These are phyloP conservation scores for Luperina nickerlii DNA, from an alignment of 2,888 invertebrate species.

Conservation along the genomic window DNA sequence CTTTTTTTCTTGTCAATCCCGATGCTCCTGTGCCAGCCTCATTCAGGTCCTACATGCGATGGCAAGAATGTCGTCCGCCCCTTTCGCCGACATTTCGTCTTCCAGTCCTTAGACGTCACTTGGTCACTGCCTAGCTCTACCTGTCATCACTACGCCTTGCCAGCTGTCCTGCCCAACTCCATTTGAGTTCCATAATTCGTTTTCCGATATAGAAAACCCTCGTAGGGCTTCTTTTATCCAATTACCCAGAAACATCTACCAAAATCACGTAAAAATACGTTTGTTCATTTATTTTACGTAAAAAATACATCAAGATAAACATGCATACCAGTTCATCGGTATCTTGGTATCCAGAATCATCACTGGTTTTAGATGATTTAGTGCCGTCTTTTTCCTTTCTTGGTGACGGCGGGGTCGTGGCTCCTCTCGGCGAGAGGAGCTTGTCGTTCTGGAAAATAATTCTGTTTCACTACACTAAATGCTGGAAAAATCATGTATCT, in stretches of 20 bases:
- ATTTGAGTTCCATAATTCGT: neutral
- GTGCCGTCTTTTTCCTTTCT: slow-evolving; percentile 16
- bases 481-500: neutral
- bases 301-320: neutral
- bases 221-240: neutral
- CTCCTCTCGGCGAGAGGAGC: neutral
- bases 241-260: neutral
- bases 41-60: too few relatives aligned
- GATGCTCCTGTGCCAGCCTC: too few relatives aligned
- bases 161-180: neutral
- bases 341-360: slow-evolving; percentile 82
- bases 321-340: slow-evolving; percentile 68
- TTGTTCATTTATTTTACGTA: neutral
- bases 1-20: neutral
- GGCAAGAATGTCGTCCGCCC: neutral
- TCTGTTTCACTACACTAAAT: slow-evolving; percentile 30
- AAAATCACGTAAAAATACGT: neutral
- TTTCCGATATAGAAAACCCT: neutral
- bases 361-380: slow-evolving; percentile 65
- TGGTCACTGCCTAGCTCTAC: neutral
- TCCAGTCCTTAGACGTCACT: neutral
- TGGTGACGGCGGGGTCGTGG: neutral
- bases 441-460: slow-evolving; percentile 9
- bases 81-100: neutral
- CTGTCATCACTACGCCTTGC: neutral